Percentiles rank a stretch among this genome's conserved stretches.
These are phyloP conservation scores for Cephus pulcher DNA, from an alignment of 2,888 invertebrate species.

Conservation along the genomic window DNA sequence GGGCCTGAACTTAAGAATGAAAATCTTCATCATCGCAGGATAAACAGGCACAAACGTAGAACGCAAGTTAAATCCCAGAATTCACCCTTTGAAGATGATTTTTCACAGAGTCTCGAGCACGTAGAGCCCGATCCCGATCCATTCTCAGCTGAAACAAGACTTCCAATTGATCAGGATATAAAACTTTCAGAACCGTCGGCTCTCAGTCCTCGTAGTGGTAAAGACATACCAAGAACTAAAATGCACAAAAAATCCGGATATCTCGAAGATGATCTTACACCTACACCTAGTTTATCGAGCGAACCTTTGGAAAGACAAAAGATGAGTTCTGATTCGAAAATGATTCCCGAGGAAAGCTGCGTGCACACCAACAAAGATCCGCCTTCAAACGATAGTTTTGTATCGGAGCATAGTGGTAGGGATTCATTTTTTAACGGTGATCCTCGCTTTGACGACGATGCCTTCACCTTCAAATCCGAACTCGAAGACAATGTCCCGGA, in stretches of 20 bases:
- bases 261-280: constrained; percentile 73
- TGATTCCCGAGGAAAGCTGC: constrained; percentile 47
- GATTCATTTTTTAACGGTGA: constrained; percentile 59
- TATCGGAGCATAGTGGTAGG: constrained; percentile 45
- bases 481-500: constrained; percentile 59
- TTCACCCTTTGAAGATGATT: constrained; percentile 75
- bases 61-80: constrained; percentile 62
- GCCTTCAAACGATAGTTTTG: constrained; percentile 46
- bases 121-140: constrained; percentile 49
- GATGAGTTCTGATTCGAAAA: constrained; percentile 50
- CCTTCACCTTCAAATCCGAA: constrained; percentile 59
- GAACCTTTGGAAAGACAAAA: constrained; percentile 55
- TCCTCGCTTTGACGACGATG: constrained; percentile 57
- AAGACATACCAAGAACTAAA: constrained; percentile 43
- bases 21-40: constrained; percentile 57
- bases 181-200: constrained; percentile 37
- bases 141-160: constrained; percentile 43
- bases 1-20: constrained; percentile 56
- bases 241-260: constrained; percentile 48
- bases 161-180: constrained; percentile 21
- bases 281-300: constrained; percentile 61
- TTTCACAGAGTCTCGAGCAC: constrained; percentile 68
- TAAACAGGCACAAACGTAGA: constrained; percentile 55
- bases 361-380: constrained; percentile 34
- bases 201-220: constrained; percentile 44